A percentile compares a stretch with the other conserved stretches of the same genome.
These are phyloP conservation scores for Chelonoidis abingdonii DNA, from an alignment of 2,113 vertebrate species.

Conservation along the genomic window DNA sequence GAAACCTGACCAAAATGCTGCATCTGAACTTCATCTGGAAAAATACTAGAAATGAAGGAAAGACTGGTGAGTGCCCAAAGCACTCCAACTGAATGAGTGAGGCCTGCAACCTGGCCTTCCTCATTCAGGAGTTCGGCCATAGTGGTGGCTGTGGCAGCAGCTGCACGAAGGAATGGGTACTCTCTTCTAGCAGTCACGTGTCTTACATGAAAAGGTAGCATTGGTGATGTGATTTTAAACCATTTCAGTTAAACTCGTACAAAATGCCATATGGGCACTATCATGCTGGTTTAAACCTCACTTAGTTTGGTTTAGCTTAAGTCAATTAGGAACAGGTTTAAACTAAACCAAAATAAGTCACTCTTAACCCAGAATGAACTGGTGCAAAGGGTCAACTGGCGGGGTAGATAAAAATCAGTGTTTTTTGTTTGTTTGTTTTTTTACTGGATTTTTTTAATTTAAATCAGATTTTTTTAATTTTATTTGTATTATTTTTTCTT, in stretches of 20 bases:
- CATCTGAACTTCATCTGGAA: background rate
- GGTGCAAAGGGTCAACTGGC: background rate
- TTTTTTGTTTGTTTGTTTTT: no score
- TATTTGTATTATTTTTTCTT: no score
- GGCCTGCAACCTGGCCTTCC: background rate
- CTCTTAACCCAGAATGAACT: background rate
- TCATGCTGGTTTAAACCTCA: background rate
- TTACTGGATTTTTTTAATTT: no score
- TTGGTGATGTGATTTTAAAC: background rate
- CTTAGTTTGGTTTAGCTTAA: background rate
- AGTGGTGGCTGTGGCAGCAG: background rate
- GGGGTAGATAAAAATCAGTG: no score
- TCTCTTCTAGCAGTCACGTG: background rate
- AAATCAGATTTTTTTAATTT: no score
- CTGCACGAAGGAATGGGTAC: background rate
- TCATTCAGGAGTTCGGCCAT: rapidly evolving
- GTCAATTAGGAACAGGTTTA: background rate
- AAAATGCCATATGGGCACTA: background rate
- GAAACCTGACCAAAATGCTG: background rate
- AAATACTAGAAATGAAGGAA: background rate
- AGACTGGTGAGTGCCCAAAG: background rate
- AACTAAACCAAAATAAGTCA: background rate
- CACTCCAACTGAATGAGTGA: rapidly evolving
- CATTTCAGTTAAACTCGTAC: background rate
- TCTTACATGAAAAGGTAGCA: conserved; percentile 30